These are phyloP conservation scores for Trichomalopsis sarcophagae DNA, from an alignment of 1,140 invertebrate genomes.

Conservation along the genomic window DNA sequence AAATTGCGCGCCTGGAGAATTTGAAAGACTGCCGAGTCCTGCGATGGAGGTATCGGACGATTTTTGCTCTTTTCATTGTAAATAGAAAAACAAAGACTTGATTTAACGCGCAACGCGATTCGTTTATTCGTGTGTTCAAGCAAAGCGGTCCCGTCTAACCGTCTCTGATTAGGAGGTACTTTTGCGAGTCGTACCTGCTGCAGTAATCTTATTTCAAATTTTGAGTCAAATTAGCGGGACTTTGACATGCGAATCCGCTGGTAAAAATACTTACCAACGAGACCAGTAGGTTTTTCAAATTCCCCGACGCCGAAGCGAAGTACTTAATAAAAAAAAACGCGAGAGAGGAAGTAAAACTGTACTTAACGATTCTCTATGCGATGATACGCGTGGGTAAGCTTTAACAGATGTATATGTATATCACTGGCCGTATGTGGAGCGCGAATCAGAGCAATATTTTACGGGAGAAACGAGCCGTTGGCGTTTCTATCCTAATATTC, in stretches of 20 bases:
- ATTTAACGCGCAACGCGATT: too few species aligned
- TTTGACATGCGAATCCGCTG: not conserved
- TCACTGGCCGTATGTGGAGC: not conserved
- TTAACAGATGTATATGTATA: not conserved
- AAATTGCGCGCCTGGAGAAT: not conserved
- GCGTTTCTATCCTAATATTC: conserved; percentile 11
- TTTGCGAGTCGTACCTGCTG: not conserved
- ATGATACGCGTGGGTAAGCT: not conserved
- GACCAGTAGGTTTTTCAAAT: not conserved
- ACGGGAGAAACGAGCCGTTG: not conserved
- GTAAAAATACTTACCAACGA: not conserved
- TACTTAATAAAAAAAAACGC: not conserved
- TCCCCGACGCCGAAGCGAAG: not conserved
- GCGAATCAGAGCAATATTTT: conserved; percentile 20
- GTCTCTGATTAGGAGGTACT: not conserved
- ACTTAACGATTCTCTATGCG: not conserved
- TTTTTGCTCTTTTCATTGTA: not conserved
- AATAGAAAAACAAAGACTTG: not conserved
- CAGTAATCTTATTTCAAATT: not conserved
- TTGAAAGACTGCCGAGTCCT: not conserved
- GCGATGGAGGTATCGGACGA: not conserved
- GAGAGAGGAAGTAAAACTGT: not conserved
- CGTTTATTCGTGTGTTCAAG: not conserved
- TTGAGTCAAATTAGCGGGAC: not conserved
- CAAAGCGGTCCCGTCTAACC: not conserved